These are phyloP conservation scores for Melospiza georgiana DNA, from an alignment of 2,113 vertebrate species.

Conservation along the genomic window DNA sequence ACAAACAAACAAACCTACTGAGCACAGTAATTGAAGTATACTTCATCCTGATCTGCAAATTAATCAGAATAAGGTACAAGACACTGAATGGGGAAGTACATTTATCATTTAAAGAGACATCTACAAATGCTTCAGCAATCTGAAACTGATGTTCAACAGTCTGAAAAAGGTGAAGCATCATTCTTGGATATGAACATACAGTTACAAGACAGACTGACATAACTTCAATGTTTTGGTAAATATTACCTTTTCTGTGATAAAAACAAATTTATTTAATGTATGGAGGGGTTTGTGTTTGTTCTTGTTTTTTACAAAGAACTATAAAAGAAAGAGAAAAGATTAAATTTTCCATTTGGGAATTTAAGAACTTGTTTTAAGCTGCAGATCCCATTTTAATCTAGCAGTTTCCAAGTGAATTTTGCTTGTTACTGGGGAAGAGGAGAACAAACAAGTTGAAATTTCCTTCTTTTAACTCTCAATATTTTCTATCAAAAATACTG, in stretches of 20 bases:
- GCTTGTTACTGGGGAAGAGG: background rate
- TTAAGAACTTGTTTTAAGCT: background rate
- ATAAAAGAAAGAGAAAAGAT: background rate
- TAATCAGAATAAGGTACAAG: background rate
- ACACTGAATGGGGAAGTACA: background rate
- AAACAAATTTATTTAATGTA: background rate
- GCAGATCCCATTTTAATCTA: background rate
- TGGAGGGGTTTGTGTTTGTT: fast-evolving
- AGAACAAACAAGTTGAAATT: background rate
- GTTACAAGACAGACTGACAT: background rate
- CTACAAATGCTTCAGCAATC: background rate
- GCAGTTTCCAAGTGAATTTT: background rate
- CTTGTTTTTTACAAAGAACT: background rate
- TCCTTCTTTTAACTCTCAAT: background rate
- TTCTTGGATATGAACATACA: background rate
- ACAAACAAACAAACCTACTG: background rate
- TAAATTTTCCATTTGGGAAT: background rate
- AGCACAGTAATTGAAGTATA: background rate
- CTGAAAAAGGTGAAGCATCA: background rate
- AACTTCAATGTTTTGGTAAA: background rate
- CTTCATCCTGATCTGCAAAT: background rate
- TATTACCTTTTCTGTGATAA: background rate
- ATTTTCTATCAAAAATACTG: background rate
- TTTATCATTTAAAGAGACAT: background rate
- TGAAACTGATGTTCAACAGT: background rate